phyloP scores from a whole-genome alignment of 2,888 invertebrate genomes.

The Pharmacophagus antenor region DNA sequence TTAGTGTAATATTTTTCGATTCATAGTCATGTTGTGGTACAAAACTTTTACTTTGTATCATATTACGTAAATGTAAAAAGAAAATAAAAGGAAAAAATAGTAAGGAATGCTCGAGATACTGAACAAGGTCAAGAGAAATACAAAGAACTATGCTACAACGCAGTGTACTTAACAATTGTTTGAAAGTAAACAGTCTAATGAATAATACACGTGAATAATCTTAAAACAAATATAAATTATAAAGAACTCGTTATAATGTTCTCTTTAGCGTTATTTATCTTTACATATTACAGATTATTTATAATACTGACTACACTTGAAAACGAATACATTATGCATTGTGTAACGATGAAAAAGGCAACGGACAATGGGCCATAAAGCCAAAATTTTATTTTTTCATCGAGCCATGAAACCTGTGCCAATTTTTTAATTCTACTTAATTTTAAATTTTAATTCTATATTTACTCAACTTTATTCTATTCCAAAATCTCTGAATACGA shows the following conservation, averaged over 20 bases:
- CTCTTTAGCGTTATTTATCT: no score
- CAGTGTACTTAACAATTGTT: background rate
- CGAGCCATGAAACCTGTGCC: no score
- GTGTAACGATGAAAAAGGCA: background rate
- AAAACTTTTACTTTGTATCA: background rate
- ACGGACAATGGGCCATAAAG: no score
- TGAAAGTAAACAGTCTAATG: background rate
- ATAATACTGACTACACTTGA: background rate
- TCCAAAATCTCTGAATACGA: no score
- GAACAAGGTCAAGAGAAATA: constrained; percentile 11
- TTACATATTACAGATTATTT: background rate
- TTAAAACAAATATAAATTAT: background rate
- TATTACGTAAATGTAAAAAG: background rate
- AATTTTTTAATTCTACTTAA: no score
- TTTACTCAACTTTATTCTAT: no score
- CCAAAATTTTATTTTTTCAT: no score
- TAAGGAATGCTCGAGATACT: background rate
- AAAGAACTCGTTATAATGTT: no score
- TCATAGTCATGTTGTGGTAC: no score
- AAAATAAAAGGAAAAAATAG: background rate
- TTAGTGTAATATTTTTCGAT: no score
- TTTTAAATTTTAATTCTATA: no score
- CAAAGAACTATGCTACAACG: constrained; percentile 3
- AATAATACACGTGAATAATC: background rate
- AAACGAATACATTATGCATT: background rate